Base-by-base conservation (phyloP, 2,797 vertebrate species). In the Toxotes lorentzi region DNA sequence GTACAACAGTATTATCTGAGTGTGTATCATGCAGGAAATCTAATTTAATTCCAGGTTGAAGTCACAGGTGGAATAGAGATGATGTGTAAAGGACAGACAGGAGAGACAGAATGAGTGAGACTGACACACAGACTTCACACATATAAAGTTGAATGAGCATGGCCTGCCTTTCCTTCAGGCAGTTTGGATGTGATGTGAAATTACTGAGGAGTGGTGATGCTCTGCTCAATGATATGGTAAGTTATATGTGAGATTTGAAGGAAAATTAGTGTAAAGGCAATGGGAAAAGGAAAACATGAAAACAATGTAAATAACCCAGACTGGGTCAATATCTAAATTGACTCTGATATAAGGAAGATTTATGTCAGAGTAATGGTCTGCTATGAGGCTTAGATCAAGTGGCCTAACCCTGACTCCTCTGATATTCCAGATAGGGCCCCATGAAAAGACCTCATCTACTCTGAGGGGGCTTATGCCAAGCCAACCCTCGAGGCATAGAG, bases 111-210 rank as follows among this genome's bases (percentile, higher is more conserved):
- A 45, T 75, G 67, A 70, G 35, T 73, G 59, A 68, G 40, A 81
- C n/a, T 45, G 24, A 83, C 73, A 85, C 59, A 83, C 27, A 87
- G 47, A 92, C n/a, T n/a, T n/a, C 58, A 88, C 50, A 89, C 81
- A 91, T 11, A 76, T 0, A 30, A 30, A 30, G 27, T 30, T 92
- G 70, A 77, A 76, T 89, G 84, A 93, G 93, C 91, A 92, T 94
- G 93, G 94, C 94, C 94, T 93, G 95, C 94, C 93, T 87, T 93
- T 93, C 92, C 91, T 60, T 92, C 90, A 84, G 93, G 93, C 93
- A 92, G 90, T 87, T 27, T 78, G 72, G 74, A 86, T 83, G 73
- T 79, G 80, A 76, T 54, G 79, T 57, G 73, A 83, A 62, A 65
- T 70, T 83, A 79, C 68, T 69, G 58, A 73, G 67, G 41, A 68